A percentile compares a stretch with the other conserved stretches of the same genome.
Conservation (phyloP, 2,888 invertebrate species). For the Brenthis ino region DNA sequence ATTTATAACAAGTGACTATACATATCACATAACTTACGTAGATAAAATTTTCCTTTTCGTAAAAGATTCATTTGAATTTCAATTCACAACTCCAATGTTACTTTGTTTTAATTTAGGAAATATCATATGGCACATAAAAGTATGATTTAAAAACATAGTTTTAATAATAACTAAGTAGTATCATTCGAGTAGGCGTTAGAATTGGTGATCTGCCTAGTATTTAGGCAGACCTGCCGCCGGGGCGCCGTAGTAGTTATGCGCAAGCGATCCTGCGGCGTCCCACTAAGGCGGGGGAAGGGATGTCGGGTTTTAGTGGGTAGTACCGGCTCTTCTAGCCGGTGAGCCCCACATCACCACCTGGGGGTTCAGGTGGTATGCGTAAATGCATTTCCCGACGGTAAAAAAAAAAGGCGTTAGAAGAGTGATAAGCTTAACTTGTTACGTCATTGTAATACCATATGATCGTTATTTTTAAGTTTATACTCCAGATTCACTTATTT, state of each 20-base stretch:
- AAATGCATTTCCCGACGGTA: too few species aligned
- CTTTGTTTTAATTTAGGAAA: conserved; percentile 60
- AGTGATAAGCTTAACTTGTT: conserved; percentile 7
- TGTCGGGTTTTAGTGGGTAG: too few species aligned
- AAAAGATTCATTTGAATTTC: conserved; percentile 72
- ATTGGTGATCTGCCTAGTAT: too few species aligned
- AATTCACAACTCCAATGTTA: conserved; percentile 78
- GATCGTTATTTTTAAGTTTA: neutral
- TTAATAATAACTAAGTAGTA: conserved; percentile 12
- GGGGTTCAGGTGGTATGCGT: too few species aligned
- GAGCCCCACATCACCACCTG: too few species aligned
- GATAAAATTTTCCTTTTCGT: conserved; percentile 60
- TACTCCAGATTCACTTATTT: neutral
- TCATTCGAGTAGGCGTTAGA: too few species aligned
- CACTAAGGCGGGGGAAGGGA: too few species aligned
- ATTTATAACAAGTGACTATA: conserved; percentile 77
- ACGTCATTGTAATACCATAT: conserved; percentile 1
- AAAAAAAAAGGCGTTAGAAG: conserved; percentile 6
- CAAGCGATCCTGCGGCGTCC: too few species aligned
- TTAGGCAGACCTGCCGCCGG: too few species aligned
- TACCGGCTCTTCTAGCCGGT: too few species aligned
- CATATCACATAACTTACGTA: conserved; percentile 81
- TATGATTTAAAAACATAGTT: conserved; percentile 32
- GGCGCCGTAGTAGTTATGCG: too few species aligned
- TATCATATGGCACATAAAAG: conserved; percentile 75